Conservation (phyloP, 1,140 invertebrate species). For the Polyergus mexicanus region DNA sequence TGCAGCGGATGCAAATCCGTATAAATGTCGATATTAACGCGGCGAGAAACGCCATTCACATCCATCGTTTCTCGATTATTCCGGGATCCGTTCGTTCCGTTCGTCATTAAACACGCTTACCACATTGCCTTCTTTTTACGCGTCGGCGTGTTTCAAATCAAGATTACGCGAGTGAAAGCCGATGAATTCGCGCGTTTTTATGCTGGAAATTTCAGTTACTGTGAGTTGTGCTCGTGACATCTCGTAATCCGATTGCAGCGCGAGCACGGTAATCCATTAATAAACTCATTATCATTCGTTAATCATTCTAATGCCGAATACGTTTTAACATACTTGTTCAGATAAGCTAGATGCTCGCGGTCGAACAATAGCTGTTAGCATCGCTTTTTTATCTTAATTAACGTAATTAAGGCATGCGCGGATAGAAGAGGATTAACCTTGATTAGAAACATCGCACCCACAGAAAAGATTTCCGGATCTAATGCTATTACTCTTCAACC, state of each 20-base stretch:
- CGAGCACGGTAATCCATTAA: constrained; percentile 12
- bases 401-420: not conserved
- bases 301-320: constrained; percentile 21
- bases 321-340: not conserved
- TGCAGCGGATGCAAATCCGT: not conserved
- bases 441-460: not conserved
- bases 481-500: too few relatives aligned
- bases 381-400: constrained; percentile 28
- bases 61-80: constrained; percentile 22
- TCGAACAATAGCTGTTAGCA: not conserved
- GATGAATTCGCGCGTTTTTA: not conserved
- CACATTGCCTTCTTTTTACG: constrained; percentile 13
- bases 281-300: constrained; percentile 44
- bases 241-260: constrained; percentile 25
- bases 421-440: not conserved
- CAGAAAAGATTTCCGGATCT: too few relatives aligned
- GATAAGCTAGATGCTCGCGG: not conserved
- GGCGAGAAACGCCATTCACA: not conserved
- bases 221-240: not conserved
- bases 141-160: not conserved
- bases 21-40: constrained; percentile 20
- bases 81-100: not conserved
- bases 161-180: constrained; percentile 5
- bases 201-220: not conserved
- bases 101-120: constrained; percentile 2